These are phyloP conservation scores for Empidonax traillii DNA, from an alignment of 2,113 vertebrate species.

Conservation along the genomic window DNA sequence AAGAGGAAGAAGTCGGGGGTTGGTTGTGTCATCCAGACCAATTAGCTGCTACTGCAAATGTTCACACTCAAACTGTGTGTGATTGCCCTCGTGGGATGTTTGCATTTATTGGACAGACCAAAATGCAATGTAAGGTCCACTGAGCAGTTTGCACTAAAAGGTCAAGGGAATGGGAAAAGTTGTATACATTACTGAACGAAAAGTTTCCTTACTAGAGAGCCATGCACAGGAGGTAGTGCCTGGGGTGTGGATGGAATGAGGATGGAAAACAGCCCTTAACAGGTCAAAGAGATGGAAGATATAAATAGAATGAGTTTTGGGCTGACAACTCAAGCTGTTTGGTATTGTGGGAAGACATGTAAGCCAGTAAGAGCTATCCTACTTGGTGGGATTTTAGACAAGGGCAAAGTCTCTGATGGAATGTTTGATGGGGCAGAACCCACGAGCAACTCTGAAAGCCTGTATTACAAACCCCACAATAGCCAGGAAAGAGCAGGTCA, in stretches of 20 bases:
- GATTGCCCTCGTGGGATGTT: not conserved
- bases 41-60: not conserved
- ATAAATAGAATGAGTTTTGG: not conserved
- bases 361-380: not conserved
- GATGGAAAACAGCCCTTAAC: not conserved
- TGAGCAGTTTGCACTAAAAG: not conserved
- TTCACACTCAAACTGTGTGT: not conserved
- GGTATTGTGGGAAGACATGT: not conserved
- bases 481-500: not conserved
- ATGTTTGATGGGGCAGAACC: not conserved
- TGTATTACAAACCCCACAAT: fast-evolving
- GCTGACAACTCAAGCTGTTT: not conserved
- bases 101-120: not conserved
- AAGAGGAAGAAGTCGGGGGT: not conserved
- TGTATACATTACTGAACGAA: not conserved
- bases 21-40: fast-evolving
- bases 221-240: not conserved
- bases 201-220: not conserved
- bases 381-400: too few species aligned
- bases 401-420: not conserved
- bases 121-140: not conserved
- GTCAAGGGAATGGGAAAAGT: not conserved
- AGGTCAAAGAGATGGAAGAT: not conserved
- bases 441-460: not conserved
- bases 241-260: not conserved